A percentile compares a stretch with the other conserved stretches of the same genome.
phyloP scores from a whole-genome alignment of 2,113 vertebrate species.

The Amblyornis subalaris region DNA sequence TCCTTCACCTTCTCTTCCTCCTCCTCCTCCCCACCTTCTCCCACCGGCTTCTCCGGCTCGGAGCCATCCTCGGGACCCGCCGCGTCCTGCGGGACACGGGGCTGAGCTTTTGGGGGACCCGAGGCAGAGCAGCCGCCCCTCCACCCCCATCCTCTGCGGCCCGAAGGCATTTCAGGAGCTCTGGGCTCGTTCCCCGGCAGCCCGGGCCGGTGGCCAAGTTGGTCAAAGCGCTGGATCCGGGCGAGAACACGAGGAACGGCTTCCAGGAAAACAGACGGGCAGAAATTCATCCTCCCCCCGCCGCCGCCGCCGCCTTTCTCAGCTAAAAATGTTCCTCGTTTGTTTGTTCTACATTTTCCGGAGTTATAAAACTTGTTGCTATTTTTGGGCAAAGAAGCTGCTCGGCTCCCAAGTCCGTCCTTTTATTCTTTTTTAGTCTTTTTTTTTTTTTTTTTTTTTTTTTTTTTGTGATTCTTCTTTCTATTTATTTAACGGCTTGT shows the following conservation, averaged over 20 bases:
- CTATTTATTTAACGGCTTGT: not conserved
- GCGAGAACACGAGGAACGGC: slow-evolving; percentile 16
- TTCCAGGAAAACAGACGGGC: slow-evolving; percentile 55
- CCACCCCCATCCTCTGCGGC: not conserved
- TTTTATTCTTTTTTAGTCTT: not conserved
- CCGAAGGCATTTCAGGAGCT: not conserved
- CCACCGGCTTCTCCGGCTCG: not conserved
- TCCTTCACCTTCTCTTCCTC: not conserved
- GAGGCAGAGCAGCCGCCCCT: not conserved
- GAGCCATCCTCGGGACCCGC: not conserved
- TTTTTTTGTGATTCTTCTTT: not conserved
- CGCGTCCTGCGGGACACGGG: not conserved
- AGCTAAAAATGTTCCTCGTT: slow-evolving; percentile 13
- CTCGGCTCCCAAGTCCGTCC: not conserved
- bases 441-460: not conserved
- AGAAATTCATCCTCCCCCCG: not conserved
- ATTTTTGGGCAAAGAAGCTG: slow-evolving; percentile 65
- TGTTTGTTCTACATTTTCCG: slow-evolving; percentile 65
- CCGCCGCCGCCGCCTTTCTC: not conserved
- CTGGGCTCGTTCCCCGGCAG: not conserved
- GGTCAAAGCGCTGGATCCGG: slow-evolving; percentile 17
- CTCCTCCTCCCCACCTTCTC: not conserved
- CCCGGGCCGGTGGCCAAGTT: slow-evolving; percentile 9
- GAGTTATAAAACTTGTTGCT: slow-evolving; percentile 64
- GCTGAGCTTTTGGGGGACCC: not conserved